phyloP scores from a whole-genome alignment of 2,797 vertebrate species.

The Loriculus beryllinus region DNA sequence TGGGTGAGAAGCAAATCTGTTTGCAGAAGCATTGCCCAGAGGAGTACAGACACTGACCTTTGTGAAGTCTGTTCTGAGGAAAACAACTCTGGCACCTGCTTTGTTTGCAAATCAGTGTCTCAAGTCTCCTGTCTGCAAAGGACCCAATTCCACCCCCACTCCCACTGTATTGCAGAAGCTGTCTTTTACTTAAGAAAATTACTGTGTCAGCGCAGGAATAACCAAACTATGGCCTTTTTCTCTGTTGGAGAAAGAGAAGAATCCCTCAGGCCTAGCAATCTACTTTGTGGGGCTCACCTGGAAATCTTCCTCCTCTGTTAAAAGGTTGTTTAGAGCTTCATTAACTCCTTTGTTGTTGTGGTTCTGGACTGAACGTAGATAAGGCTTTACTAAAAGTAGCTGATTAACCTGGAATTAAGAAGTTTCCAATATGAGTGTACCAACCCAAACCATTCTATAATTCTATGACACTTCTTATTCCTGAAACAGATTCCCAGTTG shows the following conservation, averaged over 20 bases:
- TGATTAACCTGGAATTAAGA: slow-evolving; percentile 78
- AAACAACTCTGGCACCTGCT: not conserved
- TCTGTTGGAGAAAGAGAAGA: not conserved
- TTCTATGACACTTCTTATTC: not conserved
- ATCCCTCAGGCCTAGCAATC: not conserved
- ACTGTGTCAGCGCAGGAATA: not conserved
- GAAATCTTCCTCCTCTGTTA: slow-evolving; percentile 91
- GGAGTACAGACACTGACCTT: not conserved
- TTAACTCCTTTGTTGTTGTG: slow-evolving; percentile 92
- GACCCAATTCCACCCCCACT: not conserved
- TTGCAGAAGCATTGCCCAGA: not conserved
- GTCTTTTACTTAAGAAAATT: not conserved
- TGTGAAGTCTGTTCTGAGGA: not conserved
- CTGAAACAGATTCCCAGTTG: not conserved
- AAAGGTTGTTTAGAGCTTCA: slow-evolving; percentile 88
- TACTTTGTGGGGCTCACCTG: slow-evolving; percentile 75
- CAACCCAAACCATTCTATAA: not conserved
- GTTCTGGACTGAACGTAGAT: slow-evolving; percentile 89
- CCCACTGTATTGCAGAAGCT: not conserved
- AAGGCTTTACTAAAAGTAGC: slow-evolving; percentile 88
- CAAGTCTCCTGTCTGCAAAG: not conserved
- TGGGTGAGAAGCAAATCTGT: not conserved
- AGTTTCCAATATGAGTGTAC: not conserved
- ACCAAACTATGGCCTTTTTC: not conserved
- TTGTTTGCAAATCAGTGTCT: not conserved